These are phyloP conservation scores for Selene dorsalis DNA, from an alignment of 2,797 vertebrate species.

Conservation along the genomic window DNA sequence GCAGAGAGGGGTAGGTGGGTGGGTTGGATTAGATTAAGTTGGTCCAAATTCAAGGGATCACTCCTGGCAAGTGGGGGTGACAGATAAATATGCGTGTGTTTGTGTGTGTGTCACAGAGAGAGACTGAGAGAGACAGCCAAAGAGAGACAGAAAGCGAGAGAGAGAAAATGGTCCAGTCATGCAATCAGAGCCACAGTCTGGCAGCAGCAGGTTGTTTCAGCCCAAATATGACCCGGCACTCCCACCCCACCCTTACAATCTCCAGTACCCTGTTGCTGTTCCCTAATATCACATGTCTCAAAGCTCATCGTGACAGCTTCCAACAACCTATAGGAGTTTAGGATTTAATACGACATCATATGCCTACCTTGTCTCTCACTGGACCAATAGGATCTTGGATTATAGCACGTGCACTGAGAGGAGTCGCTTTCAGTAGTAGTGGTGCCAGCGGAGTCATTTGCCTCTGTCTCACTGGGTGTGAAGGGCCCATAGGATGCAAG, in stretches of 20 bases:
- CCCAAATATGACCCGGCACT: slow-evolving; percentile 66
- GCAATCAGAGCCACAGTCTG: slow-evolving; percentile 69
- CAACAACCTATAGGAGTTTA: slow-evolving; percentile 42
- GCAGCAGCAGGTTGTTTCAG: slow-evolving; percentile 66
- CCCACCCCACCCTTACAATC: slow-evolving; percentile 45
- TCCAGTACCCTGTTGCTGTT: slow-evolving; percentile 43
- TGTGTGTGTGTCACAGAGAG: neutral
- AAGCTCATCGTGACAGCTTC: slow-evolving; percentile 44
- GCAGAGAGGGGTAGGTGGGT: slow-evolving; percentile 59
- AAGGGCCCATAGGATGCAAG: slow-evolving; percentile 41
- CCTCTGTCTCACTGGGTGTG: slow-evolving; percentile 15
- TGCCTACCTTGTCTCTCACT: slow-evolving; percentile 35
- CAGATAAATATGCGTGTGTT: slow-evolving; percentile 44
- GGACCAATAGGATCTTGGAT: slow-evolving; percentile 64
- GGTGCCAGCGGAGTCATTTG: slow-evolving; percentile 29
- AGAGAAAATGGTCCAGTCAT: slow-evolving; percentile 66
- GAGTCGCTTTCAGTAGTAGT: slow-evolving; percentile 16
- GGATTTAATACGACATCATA: slow-evolving; percentile 47
- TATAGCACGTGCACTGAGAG: slow-evolving; percentile 38
- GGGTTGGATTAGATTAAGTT: slow-evolving; percentile 73
- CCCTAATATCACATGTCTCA: slow-evolving; percentile 52
- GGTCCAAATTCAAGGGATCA: slow-evolving; percentile 71
- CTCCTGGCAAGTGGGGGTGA: slow-evolving; percentile 53
- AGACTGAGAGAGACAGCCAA: slow-evolving; percentile 19
- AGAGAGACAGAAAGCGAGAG: slow-evolving; percentile 51